A percentile compares a stretch with the other conserved stretches of the same genome.
Conservation (phyloP, 2,888 invertebrate species). For the Punctoribates punctum region DNA sequence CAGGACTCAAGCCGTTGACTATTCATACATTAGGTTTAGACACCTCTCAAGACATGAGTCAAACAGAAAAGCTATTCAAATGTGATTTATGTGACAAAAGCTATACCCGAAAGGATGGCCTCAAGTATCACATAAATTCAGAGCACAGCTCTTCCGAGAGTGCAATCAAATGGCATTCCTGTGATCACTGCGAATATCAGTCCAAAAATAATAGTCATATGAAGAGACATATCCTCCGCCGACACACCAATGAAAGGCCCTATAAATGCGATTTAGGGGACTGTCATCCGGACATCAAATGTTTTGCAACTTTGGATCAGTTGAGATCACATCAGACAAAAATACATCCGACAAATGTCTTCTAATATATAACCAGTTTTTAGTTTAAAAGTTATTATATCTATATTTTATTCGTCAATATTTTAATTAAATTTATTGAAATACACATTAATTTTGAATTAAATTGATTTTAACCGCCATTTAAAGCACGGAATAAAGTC, state of each 20-base stretch:
- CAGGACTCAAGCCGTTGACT: background rate
- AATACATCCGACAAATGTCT: background rate
- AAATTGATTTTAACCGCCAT: too few relatives aligned
- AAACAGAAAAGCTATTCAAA: background rate
- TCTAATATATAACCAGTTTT: too few relatives aligned
- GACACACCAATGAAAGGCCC: conserved; percentile 18
- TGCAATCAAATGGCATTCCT: background rate
- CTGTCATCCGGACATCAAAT: background rate
- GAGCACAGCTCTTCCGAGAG: background rate
- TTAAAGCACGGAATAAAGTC: too few relatives aligned
- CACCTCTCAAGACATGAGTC: too few relatives aligned
- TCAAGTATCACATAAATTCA: background rate
- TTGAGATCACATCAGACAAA: background rate
- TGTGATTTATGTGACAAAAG: conserved; percentile 19
- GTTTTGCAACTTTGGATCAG: conserved; percentile 19
- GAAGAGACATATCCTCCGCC: conserved; percentile 8
- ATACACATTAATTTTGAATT: too few relatives aligned
- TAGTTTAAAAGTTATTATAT: too few relatives aligned
- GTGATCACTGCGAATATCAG: conserved; percentile 26
- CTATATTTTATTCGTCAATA: too few relatives aligned
- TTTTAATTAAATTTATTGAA: too few relatives aligned
- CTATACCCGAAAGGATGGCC: conserved; percentile 4
- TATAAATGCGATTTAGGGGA: conserved; percentile 1
- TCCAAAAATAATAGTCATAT: background rate
- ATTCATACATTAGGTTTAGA: background rate